Conservation (phyloP, 2,888 invertebrate species). For the Ophion ventricosus region DNA sequence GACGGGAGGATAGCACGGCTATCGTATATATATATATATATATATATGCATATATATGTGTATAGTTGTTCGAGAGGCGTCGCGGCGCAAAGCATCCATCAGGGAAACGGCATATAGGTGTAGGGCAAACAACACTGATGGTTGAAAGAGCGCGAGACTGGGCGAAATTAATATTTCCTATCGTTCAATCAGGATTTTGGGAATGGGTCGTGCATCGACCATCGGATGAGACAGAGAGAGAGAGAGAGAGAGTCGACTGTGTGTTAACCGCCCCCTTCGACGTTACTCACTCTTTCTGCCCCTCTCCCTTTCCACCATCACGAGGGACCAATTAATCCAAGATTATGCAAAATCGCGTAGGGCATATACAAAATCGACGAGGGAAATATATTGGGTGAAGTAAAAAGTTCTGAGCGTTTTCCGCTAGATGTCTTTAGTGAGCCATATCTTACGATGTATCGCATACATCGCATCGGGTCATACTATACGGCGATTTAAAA, state of each 20-base stretch:
- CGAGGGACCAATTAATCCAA: constrained; percentile 61
- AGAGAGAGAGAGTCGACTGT: constrained; percentile 9
- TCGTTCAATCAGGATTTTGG: constrained; percentile 71
- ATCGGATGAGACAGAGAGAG: constrained; percentile 47
- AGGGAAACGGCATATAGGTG: constrained; percentile 20
- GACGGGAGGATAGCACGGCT: constrained; percentile 39
- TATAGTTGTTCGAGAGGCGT: constrained; percentile 47
- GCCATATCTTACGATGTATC: no score
- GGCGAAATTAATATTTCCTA: constrained; percentile 77
- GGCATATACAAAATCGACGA: constrained; percentile 8
- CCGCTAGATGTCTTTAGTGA: no score
- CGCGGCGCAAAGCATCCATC: constrained; percentile 36
- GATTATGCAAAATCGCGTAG: constrained; percentile 60
- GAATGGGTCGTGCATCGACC: constrained; percentile 65
- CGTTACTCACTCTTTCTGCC: neutral
- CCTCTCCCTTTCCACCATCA: neutral
- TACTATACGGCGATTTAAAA: no score
- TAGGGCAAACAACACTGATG: constrained; percentile 24
- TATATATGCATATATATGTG: constrained; percentile 23
- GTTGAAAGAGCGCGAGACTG: constrained; percentile 69
- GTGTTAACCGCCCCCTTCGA: constrained; percentile 21
- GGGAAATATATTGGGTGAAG: no score
- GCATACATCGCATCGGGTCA: no score
- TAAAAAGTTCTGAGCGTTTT: no score
- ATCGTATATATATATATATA: constrained; percentile 21